Conservation (phyloP, 2,113 vertebrate species). For the Dasyprocta punctata region DNA sequence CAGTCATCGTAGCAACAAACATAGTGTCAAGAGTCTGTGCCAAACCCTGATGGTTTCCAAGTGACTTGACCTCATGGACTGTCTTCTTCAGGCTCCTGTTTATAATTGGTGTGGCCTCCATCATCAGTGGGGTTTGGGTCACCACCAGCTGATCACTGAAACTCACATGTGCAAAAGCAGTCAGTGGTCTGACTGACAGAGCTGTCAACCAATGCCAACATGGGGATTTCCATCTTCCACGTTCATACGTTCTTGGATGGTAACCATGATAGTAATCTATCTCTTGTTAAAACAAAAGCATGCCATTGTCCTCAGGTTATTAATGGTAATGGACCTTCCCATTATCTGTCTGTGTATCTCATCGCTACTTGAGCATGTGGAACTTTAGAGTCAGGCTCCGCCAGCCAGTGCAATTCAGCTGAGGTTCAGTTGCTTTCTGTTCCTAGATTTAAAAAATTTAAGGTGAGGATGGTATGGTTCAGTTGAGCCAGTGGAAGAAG, state of each 20-base stretch:
- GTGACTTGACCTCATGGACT: too few species aligned
- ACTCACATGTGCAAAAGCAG: too few species aligned
- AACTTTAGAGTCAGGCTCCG: neutral
- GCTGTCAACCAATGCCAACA: too few species aligned
- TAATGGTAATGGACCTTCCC: neutral
- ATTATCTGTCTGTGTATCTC: neutral
- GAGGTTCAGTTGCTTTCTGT: neutral
- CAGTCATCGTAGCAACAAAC: too few species aligned
- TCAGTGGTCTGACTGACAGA: too few species aligned
- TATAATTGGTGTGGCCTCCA: too few species aligned
- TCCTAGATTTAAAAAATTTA: neutral
- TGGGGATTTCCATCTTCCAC: too few species aligned
- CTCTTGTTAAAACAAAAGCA: neutral
- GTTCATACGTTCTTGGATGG: neutral
- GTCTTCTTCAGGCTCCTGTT: too few species aligned
- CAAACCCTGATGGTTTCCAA: too few species aligned
- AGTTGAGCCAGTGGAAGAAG: neutral
- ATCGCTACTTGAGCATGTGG: neutral
- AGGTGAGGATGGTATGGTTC: neutral
- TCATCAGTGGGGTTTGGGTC: too few species aligned
- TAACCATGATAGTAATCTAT: neutral
- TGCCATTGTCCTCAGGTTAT: neutral
- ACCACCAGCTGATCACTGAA: too few species aligned
- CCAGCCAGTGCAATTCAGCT: neutral
- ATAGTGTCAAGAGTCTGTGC: too few species aligned